Base-by-base conservation (phyloP, 2,113 vertebrate species). In the Marmota flaviventris region DNA sequence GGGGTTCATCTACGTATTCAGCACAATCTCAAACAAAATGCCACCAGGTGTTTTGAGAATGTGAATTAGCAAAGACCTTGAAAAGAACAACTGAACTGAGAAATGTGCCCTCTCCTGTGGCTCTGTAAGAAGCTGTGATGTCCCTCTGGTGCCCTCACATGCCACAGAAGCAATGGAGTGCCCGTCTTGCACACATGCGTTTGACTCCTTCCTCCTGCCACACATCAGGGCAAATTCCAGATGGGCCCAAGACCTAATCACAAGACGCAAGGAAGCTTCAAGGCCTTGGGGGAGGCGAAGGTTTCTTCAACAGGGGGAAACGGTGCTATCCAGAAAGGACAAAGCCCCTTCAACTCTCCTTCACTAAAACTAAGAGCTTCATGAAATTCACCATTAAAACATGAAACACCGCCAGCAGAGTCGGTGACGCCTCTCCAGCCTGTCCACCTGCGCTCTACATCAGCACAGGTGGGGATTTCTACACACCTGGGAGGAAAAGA, bases 231-330 rank as follows among this genome's bases (percentile, higher is more conserved):
- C 53, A 27, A 67, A 81, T 61, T 91, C 91, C 76, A 78, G 27
- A 24, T 53, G 53, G 37, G 20, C 48, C 61, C 13, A 61, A 56
- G 56, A 34, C 37, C n/a, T 70, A 13, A 86, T 39, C 61, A 37
- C n/a, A 32, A 84, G 63, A 63, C 75, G 56, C 93, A 65, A 92
- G 61, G 32, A 37, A 65, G 65, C 70, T 93, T 86, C 76, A 53
- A 8, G 70, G 61, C n/a, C 39, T 85, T 92, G 24, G 32, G 63
- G 37, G 14, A 67, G 7, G 37, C 34, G 67, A 73, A 63, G 16
- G 61, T 67, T 37, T 82, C 69, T 91, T 37, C 93, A 81, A 69
- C 25, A 69, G 61, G 53, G 65, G 9, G 17, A 79, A 76, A 81
- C 20, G 32, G 27, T 81, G 73, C 37, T 89, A 5, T 11, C 27